Evolutionary conservation across 2,113 vertebrate genomes (phyloP).

Genomic region (Ptychochromis oligacanthus): DNA sequence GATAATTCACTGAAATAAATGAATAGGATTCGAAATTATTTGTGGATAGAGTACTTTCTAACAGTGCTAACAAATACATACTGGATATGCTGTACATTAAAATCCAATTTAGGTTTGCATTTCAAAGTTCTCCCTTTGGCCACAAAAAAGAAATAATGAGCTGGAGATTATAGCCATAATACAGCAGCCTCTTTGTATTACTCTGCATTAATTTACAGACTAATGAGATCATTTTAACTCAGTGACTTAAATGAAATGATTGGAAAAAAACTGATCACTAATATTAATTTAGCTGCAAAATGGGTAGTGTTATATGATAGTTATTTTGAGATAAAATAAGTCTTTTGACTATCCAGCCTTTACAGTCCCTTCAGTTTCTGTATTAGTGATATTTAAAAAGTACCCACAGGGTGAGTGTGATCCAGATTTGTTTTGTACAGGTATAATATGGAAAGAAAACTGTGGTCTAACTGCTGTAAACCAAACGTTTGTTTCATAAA

Average conservation of each 20-base stretch:
- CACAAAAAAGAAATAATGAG: not conserved
- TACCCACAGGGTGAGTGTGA: not conserved
- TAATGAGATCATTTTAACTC: not conserved
- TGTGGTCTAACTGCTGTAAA: conserved; percentile 14
- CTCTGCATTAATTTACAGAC: not conserved
- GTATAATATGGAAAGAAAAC: not conserved
- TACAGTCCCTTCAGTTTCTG: not conserved
- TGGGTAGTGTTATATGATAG: not conserved
- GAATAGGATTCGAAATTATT: not conserved
- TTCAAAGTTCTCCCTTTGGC: not conserved
- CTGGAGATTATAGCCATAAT: not conserved
- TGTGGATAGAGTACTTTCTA: not conserved
- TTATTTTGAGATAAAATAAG: not conserved
- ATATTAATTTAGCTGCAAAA: not conserved
- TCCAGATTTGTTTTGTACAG: not conserved
- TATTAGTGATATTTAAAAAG: not conserved
- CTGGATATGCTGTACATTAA: not conserved
- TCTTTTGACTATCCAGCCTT: not conserved
- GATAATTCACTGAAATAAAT: not conserved
- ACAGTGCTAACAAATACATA: not conserved
- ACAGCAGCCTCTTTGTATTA: not conserved
- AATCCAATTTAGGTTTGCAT: not conserved
- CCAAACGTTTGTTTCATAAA: not conserved
- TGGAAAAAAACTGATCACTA: no score
- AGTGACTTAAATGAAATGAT: not conserved